Evolutionary conservation across 2,888 invertebrate species (phyloP), one percentile per base, ranked within the genome.

Genomic region (Chymomyza procnemis): DNA sequence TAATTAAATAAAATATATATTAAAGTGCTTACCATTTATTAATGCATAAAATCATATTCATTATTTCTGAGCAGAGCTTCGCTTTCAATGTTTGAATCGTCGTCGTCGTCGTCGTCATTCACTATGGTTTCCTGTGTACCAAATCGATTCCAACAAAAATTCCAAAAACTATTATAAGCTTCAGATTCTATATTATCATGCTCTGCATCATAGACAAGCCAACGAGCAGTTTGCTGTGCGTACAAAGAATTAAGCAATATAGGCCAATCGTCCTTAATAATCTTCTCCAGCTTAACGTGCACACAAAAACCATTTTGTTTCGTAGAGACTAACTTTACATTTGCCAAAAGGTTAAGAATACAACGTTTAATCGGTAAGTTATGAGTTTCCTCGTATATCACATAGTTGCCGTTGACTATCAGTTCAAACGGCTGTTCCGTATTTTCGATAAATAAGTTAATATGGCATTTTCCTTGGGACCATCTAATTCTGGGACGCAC

Each of bases 401-500:
- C 48, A 0, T 69, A 58, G 9, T 67, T 70, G 0, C 56, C 62
- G 1, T 16, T 8, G n/a, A 70, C 60, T 0, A 54, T 8, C 0
- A 81, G 71, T 2, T 79, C 41, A 26, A 84, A 86, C 3, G 84
- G 62, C 3, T 71, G 47, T 22, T 66, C 66, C 9, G 73, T 64
- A 30, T 81, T 86, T 59, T 81, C 80, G 16, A 81, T 54, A 14
- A 70, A 60, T 0, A 81, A 22, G 5, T 67, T 69, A 0, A 81
- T 64, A 1, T 81, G 65, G 22, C 46, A 12, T 2, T 50, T 46
- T 1, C 67, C 76, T 66, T 81, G 80, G 46, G 71, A 61, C 80
- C 80, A 81, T 12, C 26, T 64, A 1, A 86, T 82, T 56, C 60
- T 69, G 1, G 85, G 87, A 48, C 72, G 67, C 4, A 71, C 74